phyloP scores from a whole-genome alignment of 2,888 invertebrate species.

The Oligia latruncula region DNA sequence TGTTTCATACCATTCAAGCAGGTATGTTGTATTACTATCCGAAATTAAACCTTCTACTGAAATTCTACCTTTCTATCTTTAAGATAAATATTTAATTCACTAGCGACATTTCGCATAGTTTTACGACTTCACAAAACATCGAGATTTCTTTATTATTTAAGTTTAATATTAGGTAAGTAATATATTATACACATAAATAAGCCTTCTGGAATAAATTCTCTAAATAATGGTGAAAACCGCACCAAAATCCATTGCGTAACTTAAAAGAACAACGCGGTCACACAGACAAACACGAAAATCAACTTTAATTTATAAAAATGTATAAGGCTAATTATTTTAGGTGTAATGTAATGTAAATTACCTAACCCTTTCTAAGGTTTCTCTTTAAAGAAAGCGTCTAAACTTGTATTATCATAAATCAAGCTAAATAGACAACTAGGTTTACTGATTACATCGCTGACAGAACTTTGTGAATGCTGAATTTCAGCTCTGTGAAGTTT shows the following conservation, averaged over 20 bases:
- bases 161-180: not conserved
- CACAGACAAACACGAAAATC: too few relatives aligned
- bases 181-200: too few relatives aligned
- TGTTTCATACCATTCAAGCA: too few relatives aligned
- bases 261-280: too few relatives aligned
- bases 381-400: conserved; percentile 26
- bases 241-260: too few relatives aligned
- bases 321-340: conserved; percentile 38
- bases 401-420: conserved; percentile 47
- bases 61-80: too few relatives aligned
- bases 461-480: conserved; percentile 55
- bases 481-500: conserved; percentile 30
- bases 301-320: too few relatives aligned
- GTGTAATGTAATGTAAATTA: conserved; percentile 40
- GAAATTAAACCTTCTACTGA: too few relatives aligned
- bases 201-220: too few relatives aligned
- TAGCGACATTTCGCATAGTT: not conserved
- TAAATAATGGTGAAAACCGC: too few relatives aligned
- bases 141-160: not conserved
- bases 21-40: too few relatives aligned
- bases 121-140: not conserved
- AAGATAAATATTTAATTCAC: not conserved
- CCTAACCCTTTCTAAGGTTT: conserved; percentile 7
- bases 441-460: conserved; percentile 32
- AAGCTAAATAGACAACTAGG: conserved; percentile 44